These are phyloP conservation scores for Opisthograptis luteolata DNA, from an alignment of 2,888 invertebrate species.

Conservation along the genomic window DNA sequence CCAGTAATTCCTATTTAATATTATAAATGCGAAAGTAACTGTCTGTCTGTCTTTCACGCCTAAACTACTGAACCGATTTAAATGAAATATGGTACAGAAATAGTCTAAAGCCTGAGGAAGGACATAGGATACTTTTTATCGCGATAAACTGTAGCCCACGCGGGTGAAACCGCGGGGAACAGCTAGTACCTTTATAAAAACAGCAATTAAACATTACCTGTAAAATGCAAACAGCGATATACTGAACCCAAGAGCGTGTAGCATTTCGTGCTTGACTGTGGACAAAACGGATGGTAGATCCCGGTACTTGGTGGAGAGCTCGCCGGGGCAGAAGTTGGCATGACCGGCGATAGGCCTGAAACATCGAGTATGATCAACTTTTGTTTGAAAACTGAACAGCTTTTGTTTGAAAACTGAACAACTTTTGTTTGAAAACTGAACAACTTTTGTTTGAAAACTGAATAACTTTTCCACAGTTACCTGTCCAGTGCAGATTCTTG, in stretches of 20 bases:
- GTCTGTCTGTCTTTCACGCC: too few relatives aligned
- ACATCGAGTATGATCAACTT: conserved; percentile 8
- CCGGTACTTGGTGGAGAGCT: conserved; percentile 95
- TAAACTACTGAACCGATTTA: too few relatives aligned
- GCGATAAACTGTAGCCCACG: too few relatives aligned
- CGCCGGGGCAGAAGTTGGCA: conserved; percentile 98
- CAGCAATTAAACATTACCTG: too few relatives aligned
- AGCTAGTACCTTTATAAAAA: too few relatives aligned
- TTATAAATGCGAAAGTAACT: too few relatives aligned
- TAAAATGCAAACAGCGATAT: conserved; percentile 98
- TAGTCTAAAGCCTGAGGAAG: too few relatives aligned
- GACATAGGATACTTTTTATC: too few relatives aligned
- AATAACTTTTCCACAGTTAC: conserved; percentile 59
- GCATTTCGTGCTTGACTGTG: conserved; percentile 99
- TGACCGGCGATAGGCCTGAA: conserved; percentile 98
- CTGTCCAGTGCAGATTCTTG: conserved; percentile 96
- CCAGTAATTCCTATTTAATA: too few relatives aligned
- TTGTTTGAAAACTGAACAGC: neutral
- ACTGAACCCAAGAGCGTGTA: conserved; percentile 98
- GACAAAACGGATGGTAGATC: conserved; percentile 96
- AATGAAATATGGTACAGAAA: too few relatives aligned
- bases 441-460: neutral
- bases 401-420: neutral
- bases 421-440: neutral
- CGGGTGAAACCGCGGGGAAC: too few relatives aligned